Evolutionary conservation across 1,140 invertebrate genomes (phyloP).

Genomic region (Leptopilina boulardi): DNA sequence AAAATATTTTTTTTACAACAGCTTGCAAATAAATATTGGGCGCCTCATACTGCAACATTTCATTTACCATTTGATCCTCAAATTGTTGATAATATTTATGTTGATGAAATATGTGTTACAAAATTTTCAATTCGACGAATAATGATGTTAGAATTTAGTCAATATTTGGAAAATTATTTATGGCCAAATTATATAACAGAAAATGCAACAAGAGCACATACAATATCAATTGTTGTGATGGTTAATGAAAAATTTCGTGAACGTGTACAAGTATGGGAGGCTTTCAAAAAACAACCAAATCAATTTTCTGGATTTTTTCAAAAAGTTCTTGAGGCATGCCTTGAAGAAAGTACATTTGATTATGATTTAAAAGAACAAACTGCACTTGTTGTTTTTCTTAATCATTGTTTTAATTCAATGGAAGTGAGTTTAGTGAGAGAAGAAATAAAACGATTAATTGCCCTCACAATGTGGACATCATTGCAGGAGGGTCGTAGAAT

Average conservation of each 20-base stretch:
- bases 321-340: constrained; percentile 84
- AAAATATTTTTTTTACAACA: constrained; percentile 77
- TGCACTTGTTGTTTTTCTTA: constrained; percentile 92
- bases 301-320: constrained; percentile 93
- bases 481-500: constrained; percentile 90
- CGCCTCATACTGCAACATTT: constrained; percentile 83
- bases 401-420: constrained; percentile 98
- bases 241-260: constrained; percentile 99
- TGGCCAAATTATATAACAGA: constrained; percentile 94
- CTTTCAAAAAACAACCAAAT: constrained; percentile 87
- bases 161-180: constrained; percentile 97
- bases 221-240: constrained; percentile 97
- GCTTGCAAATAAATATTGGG: constrained; percentile 93
- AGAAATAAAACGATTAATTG: constrained; percentile 94
- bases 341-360: constrained; percentile 78
- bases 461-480: constrained; percentile 95
- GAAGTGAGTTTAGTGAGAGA: constrained; percentile 95
- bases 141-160: constrained; percentile 97
- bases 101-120: constrained; percentile 85
- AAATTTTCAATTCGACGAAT: constrained; percentile 91
- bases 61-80: constrained; percentile 84
- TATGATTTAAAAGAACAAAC: constrained; percentile 88
- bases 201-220: constrained; percentile 85
- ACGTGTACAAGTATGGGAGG: constrained; percentile 96
- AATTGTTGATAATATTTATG: constrained; percentile 89